Base-by-base conservation (phyloP, 2,797 vertebrate genomes). In the Hylomyscus alleni region DNA sequence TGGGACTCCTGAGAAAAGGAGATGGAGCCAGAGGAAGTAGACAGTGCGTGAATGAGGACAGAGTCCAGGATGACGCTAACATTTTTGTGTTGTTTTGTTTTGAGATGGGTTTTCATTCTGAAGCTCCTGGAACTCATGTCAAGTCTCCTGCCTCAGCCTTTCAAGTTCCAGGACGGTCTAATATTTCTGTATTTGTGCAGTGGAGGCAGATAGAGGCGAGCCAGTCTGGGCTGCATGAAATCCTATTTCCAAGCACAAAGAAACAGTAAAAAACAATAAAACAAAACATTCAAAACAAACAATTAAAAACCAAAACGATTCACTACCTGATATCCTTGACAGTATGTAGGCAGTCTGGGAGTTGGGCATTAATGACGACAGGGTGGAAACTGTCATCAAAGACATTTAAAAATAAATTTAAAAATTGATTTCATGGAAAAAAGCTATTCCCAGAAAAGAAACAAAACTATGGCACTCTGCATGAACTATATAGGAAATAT, bases 381-480 rank as follows among this genome's bases (percentile, higher is more conserved):
- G 5, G 34, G 29, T n/a, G 82, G 58, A 83, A 77, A 69, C 34
- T 50, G 60, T 37, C n/a, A 37, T 37, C n/a, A 72, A 26, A 56
- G 69, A 26, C 40, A 83, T 60, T 44, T 83, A 44, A 56, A 88
- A 83, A 78, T 72, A 72, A 88, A 91, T 52, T 24, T 24, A 62
- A 54, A 29, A 31, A 26, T 87, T 60, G 60, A 84, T 83, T 73
- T 9, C 37, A 88, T n/a, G 20, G 67, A 77, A 52, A 13, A 78
- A 88, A 58, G 67, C 34, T 77, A 34, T 52, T 94, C 82, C 60
- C 69, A 83, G 84, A 73, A 67, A 67, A 69, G n/a, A 83, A 67
- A n/a, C 50, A n/a, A 54, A 78, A 82, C 52, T 37, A 31, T 72
- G 81, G 69, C 83, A 29, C 14, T n/a, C 34, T 54, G 26, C n/a